Evolutionary conservation across 2,888 invertebrate genomes (phyloP).

Genomic region (Oscheius sp.): DNA sequence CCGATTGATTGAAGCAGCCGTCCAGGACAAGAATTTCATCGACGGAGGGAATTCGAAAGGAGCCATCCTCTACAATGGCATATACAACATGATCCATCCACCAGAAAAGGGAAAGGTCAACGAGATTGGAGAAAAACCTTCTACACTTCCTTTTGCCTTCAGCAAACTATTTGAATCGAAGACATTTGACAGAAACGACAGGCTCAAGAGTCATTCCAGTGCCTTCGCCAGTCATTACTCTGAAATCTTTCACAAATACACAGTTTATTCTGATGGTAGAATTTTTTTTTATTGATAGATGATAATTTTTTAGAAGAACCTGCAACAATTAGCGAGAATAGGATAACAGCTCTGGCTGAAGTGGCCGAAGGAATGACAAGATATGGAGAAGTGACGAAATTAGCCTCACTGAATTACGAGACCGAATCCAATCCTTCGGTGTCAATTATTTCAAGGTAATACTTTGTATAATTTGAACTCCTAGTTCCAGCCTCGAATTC

Average conservation of each 20-base stretch:
- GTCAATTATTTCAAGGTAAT: slow-evolving; percentile 74
- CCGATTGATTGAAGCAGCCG: not conserved
- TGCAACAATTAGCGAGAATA: not conserved
- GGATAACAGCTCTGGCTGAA: slow-evolving; percentile 68
- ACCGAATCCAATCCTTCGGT: slow-evolving; percentile 83
- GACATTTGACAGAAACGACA: not conserved
- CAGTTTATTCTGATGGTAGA: not conserved
- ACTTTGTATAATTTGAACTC: not conserved
- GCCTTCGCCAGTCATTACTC: not conserved
- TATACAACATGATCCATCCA: too few species aligned
- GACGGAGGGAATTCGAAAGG: not conserved
- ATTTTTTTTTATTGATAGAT: too few species aligned
- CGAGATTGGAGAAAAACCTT: not conserved
- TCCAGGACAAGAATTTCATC: slow-evolving; percentile 14
- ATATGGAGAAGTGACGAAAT: slow-evolving; percentile 81
- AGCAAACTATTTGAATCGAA: not conserved
- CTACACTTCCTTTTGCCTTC: not conserved
- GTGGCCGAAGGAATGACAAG: slow-evolving; percentile 86
- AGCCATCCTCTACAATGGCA: not conserved
- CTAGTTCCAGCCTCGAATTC: slow-evolving; percentile 84
- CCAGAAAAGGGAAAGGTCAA: not conserved
- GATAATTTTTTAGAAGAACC: slow-evolving; percentile 7
- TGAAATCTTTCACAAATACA: slow-evolving; percentile 13
- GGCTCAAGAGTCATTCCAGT: slow-evolving; percentile 1
- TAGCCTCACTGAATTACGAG: slow-evolving; percentile 88